Evolutionary conservation across 1,140 invertebrate genomes (phyloP).

Genomic region (Bombus ignitus): DNA sequence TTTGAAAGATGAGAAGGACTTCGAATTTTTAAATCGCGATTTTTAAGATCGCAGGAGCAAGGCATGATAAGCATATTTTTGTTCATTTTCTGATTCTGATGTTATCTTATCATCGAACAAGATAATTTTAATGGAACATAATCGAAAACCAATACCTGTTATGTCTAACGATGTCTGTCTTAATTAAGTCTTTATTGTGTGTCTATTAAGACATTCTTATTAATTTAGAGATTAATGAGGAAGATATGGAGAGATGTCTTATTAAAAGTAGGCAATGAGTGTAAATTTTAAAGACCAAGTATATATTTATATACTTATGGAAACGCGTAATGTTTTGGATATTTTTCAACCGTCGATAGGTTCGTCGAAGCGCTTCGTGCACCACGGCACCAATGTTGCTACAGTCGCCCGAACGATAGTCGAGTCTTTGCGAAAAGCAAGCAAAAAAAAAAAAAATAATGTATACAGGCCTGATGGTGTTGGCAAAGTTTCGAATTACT

Average conservation of each 20-base stretch:
- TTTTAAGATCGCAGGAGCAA: background rate
- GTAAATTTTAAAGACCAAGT: no score
- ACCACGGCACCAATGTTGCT: background rate
- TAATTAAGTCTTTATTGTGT: no score
- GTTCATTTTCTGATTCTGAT: background rate
- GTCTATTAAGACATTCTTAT: no score
- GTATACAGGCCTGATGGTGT: no score
- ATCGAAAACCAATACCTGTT: no score
- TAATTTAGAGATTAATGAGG: no score
- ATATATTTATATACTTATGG: no score
- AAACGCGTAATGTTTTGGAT: background rate
- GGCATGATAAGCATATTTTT: background rate
- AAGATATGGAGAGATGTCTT: no score
- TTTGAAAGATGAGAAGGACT: background rate
- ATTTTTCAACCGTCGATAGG: constrained; percentile 24
- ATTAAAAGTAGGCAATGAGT: no score
- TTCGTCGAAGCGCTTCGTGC: background rate
- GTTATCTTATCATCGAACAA: background rate
- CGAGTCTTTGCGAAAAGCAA: background rate
- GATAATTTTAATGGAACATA: background rate
- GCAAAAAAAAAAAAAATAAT: background rate
- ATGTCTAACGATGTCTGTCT: no score
- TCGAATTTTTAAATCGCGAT: background rate
- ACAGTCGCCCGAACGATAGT: background rate
- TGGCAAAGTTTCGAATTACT: background rate